Conservation (phyloP, 2,797 vertebrate species). For the Danio jaintianensis region DNA sequence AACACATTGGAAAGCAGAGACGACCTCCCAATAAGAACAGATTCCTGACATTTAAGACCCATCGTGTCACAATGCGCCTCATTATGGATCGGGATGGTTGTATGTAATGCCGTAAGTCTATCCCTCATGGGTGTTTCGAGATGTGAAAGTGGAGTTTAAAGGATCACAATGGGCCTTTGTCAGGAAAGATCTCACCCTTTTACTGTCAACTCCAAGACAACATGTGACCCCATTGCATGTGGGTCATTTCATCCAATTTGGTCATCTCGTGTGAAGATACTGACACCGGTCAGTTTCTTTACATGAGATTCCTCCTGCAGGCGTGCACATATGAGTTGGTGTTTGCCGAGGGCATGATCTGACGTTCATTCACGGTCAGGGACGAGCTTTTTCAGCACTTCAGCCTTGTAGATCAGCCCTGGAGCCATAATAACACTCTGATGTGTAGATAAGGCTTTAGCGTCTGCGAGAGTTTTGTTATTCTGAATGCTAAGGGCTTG, state of each 20-base stretch:
- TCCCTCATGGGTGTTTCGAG: conserved; percentile 39
- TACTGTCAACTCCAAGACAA: conserved; percentile 71
- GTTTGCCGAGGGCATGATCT: conserved; percentile 57
- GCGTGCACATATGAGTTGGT: conserved; percentile 57
- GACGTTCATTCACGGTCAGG: conserved; percentile 36
- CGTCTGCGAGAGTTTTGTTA: conserved; percentile 16
- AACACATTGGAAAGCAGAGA: conserved; percentile 51
- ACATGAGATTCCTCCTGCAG: conserved; percentile 66
- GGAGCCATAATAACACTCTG: conserved; percentile 62
- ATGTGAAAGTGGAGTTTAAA: conserved; percentile 62
- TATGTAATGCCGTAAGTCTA: conserved; percentile 36
- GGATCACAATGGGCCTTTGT: conserved; percentile 75
- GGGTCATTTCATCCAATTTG: conserved; percentile 72
- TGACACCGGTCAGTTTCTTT: conserved; percentile 45
- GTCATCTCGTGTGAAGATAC: conserved; percentile 64
- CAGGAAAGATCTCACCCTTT: conserved; percentile 61
- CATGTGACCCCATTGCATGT: conserved; percentile 76
- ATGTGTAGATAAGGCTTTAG: conserved; percentile 55
- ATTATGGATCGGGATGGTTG: conserved; percentile 48
- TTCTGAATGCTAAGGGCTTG: background rate
- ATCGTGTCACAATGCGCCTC: conserved; percentile 14
- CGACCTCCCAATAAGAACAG: conserved; percentile 21
- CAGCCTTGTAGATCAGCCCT: conserved; percentile 43
- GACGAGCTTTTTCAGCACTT: conserved; percentile 13
- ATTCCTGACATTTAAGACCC: conserved; percentile 31